Evolutionary conservation across 2,113 vertebrate species (phyloP).

Genomic region (Callionymus lyra): DNA sequence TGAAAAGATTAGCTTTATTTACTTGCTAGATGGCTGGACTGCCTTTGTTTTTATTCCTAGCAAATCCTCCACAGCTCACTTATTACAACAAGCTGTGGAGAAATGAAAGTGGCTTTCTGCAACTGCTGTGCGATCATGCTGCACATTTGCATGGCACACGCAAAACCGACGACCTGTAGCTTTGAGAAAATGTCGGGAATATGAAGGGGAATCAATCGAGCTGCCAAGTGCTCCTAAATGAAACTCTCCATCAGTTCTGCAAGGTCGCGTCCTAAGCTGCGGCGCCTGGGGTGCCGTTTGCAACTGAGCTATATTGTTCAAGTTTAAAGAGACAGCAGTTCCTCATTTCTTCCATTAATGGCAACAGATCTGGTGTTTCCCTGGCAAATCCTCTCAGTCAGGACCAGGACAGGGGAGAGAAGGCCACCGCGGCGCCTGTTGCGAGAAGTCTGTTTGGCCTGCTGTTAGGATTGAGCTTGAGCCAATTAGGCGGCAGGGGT

Average conservation of each 20-base stretch:
- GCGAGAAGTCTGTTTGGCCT: slow-evolving; percentile 33
- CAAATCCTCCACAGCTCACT: slow-evolving; percentile 33
- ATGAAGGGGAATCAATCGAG: slow-evolving; percentile 29
- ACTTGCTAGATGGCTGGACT: not conserved
- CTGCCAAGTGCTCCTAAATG: slow-evolving; percentile 24
- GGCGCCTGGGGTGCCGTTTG: slow-evolving; percentile 37
- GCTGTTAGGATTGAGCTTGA: slow-evolving; percentile 53
- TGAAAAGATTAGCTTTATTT: too few relatives aligned
- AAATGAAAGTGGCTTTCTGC: not conserved
- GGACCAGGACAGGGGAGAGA: slow-evolving; percentile 15
- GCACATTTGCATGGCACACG: too few relatives aligned
- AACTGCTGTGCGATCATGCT: too few relatives aligned
- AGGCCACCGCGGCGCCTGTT: slow-evolving; percentile 25
- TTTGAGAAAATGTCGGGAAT: slow-evolving; percentile 20
- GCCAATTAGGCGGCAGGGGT: slow-evolving; percentile 65
- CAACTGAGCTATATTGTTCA: slow-evolving; percentile 46
- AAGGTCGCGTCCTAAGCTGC: slow-evolving; percentile 24
- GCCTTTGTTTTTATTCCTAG: slow-evolving; percentile 41
- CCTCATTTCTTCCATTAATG: slow-evolving; percentile 46
- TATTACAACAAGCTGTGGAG: not conserved
- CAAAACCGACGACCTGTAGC: too few relatives aligned
- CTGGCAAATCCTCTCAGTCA: slow-evolving; percentile 14
- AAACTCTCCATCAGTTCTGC: slow-evolving; percentile 22
- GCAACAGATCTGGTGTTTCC: slow-evolving; percentile 48
- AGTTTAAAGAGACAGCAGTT: slow-evolving; percentile 54